These are phyloP conservation scores for Escarpia spicata DNA, from an alignment of 2,888 invertebrate genomes.

Conservation along the genomic window DNA sequence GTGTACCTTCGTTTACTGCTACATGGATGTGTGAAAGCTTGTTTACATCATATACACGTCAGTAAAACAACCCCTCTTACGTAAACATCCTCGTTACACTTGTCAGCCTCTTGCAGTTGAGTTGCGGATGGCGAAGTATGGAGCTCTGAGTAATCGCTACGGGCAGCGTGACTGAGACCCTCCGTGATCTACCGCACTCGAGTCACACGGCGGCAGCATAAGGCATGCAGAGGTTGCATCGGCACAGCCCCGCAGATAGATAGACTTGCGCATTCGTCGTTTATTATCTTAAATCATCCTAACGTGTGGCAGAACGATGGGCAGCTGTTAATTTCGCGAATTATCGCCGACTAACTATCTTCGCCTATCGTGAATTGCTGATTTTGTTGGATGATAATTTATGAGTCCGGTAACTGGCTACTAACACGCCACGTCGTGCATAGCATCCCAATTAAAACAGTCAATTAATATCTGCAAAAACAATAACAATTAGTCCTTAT, in stretches of 20 bases:
- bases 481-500: neutral
- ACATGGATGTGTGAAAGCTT: no score
- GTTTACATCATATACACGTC: neutral
- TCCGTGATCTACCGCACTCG: neutral
- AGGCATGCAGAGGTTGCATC: neutral
- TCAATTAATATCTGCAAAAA: neutral
- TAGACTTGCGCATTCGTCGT: neutral
- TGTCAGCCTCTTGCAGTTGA: neutral
- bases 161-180: neutral
- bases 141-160: neutral
- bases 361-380: neutral
- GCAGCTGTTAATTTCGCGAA: conserved; percentile 3
- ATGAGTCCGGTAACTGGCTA: neutral
- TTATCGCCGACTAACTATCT: neutral
- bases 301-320: neutral
- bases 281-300: conserved; percentile 5
- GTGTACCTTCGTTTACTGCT: no score
- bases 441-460: neutral
- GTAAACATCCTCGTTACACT: neutral
- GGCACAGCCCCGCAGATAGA: neutral
- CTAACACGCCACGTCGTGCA: neutral
- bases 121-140: neutral
- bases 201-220: no score
- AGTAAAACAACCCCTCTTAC: neutral
- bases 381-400: neutral